Conservation (phyloP, 2,113 vertebrate genomes). For the Chaetura pelagica region DNA sequence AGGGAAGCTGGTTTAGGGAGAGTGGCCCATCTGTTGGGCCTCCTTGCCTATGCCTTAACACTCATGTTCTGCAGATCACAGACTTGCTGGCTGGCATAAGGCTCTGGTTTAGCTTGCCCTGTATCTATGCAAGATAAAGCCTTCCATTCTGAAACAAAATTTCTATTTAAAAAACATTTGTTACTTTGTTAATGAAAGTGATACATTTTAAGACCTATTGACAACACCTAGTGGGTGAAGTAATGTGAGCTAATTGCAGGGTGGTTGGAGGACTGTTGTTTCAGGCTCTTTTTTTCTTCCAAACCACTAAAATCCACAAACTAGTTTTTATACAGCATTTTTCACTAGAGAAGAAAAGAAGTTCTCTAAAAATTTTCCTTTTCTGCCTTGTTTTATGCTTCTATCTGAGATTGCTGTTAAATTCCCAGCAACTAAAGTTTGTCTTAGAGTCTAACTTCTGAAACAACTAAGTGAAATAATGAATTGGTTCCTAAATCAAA, state of each 20-base stretch:
- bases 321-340: not conserved
- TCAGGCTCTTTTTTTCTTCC: not conserved
- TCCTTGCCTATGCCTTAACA: rapidly evolving
- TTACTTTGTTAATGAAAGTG: not conserved
- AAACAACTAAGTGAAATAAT: not conserved
- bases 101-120: not conserved
- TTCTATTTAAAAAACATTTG: not conserved
- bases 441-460: not conserved
- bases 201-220: not conserved
- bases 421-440: not conserved
- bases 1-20: not conserved
- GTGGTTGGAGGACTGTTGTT: not conserved
- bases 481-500: not conserved
- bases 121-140: not conserved
- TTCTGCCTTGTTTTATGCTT: not conserved
- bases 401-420: not conserved
- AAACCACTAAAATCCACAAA: not conserved
- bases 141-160: not conserved
- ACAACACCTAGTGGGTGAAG: not conserved
- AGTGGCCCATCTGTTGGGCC: rapidly evolving
- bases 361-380: too few species aligned
- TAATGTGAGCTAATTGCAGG: not conserved
- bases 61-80: rapidly evolving
- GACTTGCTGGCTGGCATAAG: too few species aligned
- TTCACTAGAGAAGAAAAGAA: not conserved